These are phyloP conservation scores for Pomacea canaliculata DNA, from an alignment of 2,888 invertebrate species.

Conservation along the genomic window DNA sequence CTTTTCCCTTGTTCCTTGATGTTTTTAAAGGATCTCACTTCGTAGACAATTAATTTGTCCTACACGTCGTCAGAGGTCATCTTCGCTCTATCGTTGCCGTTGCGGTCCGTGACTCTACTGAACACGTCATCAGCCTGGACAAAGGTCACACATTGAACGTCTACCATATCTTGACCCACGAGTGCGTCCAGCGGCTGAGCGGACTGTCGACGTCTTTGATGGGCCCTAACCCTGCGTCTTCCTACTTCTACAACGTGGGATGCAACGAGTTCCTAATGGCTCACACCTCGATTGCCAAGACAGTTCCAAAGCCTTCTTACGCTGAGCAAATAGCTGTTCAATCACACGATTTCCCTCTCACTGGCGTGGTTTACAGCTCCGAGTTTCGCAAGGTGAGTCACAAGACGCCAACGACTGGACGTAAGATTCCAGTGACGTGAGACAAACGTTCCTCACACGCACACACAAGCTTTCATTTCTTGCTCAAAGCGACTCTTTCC, in stretches of 20 bases:
- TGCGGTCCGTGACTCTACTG: constrained; percentile 44
- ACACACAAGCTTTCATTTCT: too few species aligned
- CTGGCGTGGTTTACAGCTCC: constrained; percentile 80
- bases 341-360: constrained; percentile 79
- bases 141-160: constrained; percentile 82
- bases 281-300: constrained; percentile 42
- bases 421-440: constrained; percentile 87
- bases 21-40: too few species aligned
- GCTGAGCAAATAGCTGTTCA: constrained; percentile 60
- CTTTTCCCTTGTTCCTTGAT: too few species aligned
- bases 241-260: constrained; percentile 9
- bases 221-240: background rate
- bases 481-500: too few species aligned
- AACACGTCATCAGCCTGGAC: constrained; percentile 80
- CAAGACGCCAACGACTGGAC: constrained; percentile 79
- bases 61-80: constrained; percentile 13
- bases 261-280: constrained; percentile 6
- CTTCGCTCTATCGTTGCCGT: constrained; percentile 25
- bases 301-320: constrained; percentile 45
- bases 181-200: constrained; percentile 5
- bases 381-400: constrained; percentile 76
- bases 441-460: constrained; percentile 72
- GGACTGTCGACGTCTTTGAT: background rate
- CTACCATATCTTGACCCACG: constrained; percentile 75
- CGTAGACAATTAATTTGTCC: too few species aligned